phyloP scores from a whole-genome alignment of 1,140 invertebrate genomes.

The Heliconius hewitsoni region DNA sequence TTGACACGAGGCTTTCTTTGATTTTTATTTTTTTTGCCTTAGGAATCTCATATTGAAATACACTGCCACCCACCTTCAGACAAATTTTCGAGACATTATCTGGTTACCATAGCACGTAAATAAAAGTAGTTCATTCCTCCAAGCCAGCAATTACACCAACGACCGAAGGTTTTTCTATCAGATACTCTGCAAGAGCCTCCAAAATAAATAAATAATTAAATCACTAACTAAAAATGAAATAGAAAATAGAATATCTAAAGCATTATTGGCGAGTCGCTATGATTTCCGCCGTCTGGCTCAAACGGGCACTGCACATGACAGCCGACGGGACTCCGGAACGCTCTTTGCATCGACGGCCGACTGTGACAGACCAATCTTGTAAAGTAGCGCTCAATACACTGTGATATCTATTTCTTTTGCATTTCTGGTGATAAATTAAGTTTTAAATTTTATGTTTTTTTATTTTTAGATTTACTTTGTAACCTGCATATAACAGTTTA shows the following conservation, averaged over 20 bases:
- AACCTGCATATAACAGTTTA: too few species aligned
- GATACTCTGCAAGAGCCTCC: neutral
- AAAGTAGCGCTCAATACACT: neutral
- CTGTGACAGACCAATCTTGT: conserved; percentile 7
- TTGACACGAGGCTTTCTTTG: too few species aligned
- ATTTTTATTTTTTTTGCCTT: too few species aligned
- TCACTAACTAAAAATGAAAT: neutral
- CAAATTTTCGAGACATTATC: too few species aligned
- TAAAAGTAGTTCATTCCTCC: too few species aligned
- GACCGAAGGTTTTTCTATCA: too few species aligned
- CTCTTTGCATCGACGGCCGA: neutral
- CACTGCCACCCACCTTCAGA: too few species aligned
- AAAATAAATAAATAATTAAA: neutral
- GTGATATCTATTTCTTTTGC: conserved; percentile 4
- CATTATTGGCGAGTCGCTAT: neutral
- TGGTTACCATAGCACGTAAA: too few species aligned
- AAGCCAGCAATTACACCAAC: too few species aligned
- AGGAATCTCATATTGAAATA: too few species aligned
- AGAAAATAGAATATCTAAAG: neutral
- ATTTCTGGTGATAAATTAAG: neutral
- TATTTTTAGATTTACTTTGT: too few species aligned
- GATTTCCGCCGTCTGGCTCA: conserved; percentile 6
- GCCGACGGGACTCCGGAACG: neutral
- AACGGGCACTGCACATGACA: neutral
- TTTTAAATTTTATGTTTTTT: neutral